Evolutionary conservation across 2,797 vertebrate genomes (phyloP).

Genomic region (Dendrocincla tyrannina): DNA sequence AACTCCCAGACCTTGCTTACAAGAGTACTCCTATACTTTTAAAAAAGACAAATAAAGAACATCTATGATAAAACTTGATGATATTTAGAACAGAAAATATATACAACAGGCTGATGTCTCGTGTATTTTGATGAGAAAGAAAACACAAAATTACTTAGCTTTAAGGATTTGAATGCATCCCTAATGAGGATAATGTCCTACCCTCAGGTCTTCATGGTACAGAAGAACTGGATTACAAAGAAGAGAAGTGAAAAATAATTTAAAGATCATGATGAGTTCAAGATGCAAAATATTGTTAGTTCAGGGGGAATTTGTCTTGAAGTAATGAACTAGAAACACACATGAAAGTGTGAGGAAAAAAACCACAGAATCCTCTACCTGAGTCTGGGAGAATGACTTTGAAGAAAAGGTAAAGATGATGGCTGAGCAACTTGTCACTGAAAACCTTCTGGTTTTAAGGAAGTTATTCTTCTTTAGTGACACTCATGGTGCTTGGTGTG

Average conservation of each 20-base stretch:
- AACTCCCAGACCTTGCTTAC: background rate
- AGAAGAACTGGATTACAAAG: background rate
- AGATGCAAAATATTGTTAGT: background rate
- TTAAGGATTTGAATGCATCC: slow-evolving; percentile 32
- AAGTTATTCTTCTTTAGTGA: background rate
- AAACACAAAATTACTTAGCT: background rate
- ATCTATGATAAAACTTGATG: background rate
- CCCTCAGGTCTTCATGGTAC: background rate
- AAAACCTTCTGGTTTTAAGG: background rate
- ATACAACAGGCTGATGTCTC: background rate
- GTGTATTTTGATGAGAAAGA: slow-evolving; percentile 37
- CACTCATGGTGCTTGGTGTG: rapidly evolving
- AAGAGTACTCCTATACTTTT: background rate
- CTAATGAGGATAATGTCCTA: slow-evolving; percentile 46
- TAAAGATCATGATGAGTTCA: background rate
- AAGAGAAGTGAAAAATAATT: slow-evolving; percentile 11
- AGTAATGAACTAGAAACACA: background rate
- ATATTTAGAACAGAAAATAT: background rate
- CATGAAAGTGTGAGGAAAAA: background rate
- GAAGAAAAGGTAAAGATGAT: background rate
- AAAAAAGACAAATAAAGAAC: background rate
- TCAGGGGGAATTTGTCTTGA: background rate
- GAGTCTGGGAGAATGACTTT: background rate
- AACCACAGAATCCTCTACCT: background rate
- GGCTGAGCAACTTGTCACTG: background rate